phyloP scores from a whole-genome alignment of 2,113 vertebrate species.

The Callithrix jacchus region DNA sequence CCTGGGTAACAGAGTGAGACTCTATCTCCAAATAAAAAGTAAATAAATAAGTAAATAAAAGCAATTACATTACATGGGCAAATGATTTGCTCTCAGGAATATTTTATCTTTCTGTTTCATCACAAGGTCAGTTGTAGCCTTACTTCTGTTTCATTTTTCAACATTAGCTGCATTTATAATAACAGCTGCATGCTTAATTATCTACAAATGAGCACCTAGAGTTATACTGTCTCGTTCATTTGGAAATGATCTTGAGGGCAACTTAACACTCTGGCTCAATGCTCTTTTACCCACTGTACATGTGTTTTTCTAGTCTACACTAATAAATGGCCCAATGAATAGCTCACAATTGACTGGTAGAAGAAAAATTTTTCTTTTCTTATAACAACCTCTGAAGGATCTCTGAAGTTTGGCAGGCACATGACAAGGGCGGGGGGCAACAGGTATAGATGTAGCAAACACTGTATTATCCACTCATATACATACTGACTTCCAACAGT shows the following conservation, averaged over 20 bases:
- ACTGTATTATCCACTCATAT: neutral
- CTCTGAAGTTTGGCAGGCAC: neutral
- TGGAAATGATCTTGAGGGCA: conserved; percentile 24
- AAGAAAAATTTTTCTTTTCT: neutral
- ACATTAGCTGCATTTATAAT: conserved; percentile 26
- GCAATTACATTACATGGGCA: conserved; percentile 60
- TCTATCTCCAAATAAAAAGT: too few relatives aligned
- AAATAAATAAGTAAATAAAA: too few relatives aligned
- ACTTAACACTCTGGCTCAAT: neutral
- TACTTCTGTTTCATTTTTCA: conserved; percentile 58
- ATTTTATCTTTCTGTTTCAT: conserved; percentile 47
- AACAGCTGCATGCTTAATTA: conserved; percentile 46
- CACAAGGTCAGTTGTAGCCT: conserved; percentile 61
- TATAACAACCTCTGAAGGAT: neutral
- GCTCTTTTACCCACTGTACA: neutral
- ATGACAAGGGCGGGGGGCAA: neutral
- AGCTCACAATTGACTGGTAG: neutral
- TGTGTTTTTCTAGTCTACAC: neutral
- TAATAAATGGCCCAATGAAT: neutral
- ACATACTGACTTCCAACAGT: neutral
- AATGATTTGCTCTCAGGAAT: conserved; percentile 57
- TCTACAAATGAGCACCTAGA: neutral
- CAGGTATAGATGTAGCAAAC: neutral
- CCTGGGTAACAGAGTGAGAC: too few relatives aligned
- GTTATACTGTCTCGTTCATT: neutral